Percentiles rank a stretch among this genome's conserved stretches.
These are phyloP conservation scores for Ophiothrix spiculata DNA, from an alignment of 35 echinoderm and acorn worm species.

Conservation along the genomic window DNA sequence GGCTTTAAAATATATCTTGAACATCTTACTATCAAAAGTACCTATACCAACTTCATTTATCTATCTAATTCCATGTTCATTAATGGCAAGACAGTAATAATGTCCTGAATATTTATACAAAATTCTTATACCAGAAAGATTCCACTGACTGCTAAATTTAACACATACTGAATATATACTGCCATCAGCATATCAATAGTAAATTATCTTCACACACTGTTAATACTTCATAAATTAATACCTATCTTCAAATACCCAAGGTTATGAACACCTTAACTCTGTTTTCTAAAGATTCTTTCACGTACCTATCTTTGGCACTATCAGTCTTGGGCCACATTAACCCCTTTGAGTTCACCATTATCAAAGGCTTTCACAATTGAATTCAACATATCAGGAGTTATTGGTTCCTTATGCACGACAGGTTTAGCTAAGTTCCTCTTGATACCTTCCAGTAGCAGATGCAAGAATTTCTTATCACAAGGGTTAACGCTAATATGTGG, in stretches of 20 bases:
- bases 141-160: conserved; percentile 42
- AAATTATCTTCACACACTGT: neutral
- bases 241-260: neutral
- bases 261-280: conserved; percentile 8
- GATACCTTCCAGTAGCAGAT: neutral
- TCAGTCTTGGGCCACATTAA: conserved; percentile 17
- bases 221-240: neutral
- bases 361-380: neutral
- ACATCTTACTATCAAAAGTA: no score
- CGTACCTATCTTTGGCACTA: conserved; percentile 39
- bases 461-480: neutral
- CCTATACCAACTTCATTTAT: no score
- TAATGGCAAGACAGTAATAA: no score
- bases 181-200: conserved; percentile 30
- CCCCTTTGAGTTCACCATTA: neutral
- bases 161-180: conserved; percentile 49
- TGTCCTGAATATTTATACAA: no score
- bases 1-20: no score
- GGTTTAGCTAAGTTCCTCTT: neutral
- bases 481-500: neutral
- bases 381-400: neutral
- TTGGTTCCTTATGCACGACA: neutral
- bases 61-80: no score
- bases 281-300: conserved; percentile 22
- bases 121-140: no score